phyloP scores from a whole-genome alignment of 2,113 vertebrate species.

The Sinocyclocheilus maitianheensis region DNA sequence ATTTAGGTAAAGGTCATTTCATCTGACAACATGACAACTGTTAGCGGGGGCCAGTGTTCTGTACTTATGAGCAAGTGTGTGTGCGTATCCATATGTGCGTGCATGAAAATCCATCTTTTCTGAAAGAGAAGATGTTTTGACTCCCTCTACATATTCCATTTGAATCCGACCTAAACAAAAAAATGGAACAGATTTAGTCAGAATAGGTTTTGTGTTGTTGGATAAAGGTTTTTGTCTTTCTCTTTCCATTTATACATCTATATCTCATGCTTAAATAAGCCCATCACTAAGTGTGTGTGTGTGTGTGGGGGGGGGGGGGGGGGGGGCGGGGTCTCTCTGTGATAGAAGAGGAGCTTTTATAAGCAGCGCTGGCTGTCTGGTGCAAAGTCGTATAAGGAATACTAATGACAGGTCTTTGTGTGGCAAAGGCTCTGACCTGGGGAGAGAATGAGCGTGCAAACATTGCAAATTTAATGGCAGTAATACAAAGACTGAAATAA shows the following conservation, averaged over 20 bases:
- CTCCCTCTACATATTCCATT: constrained; percentile 36
- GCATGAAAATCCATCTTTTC: constrained; percentile 21
- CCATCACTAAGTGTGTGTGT: constrained; percentile 42
- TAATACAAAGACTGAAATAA: constrained; percentile 13
- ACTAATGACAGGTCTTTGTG: constrained; percentile 54
- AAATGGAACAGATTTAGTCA: constrained; percentile 38
- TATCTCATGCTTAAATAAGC: constrained; percentile 60
- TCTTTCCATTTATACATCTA: constrained; percentile 55
- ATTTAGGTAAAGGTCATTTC: constrained; percentile 53
- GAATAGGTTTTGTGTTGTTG: constrained; percentile 47
- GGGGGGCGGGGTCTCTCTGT: background rate
- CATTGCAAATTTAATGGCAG: constrained; percentile 24
- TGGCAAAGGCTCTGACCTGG: constrained; percentile 49
- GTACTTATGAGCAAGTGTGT: constrained; percentile 46
- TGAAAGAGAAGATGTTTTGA: constrained; percentile 37
- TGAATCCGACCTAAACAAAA: constrained; percentile 39
- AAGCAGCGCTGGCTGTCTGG: constrained; percentile 48
- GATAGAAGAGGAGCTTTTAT: constrained; percentile 51
- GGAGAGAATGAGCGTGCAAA: constrained; percentile 20
- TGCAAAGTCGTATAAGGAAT: constrained; percentile 48
- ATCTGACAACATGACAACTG: constrained; percentile 46
- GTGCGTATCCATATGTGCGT: constrained; percentile 1
- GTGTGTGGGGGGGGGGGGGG: background rate
- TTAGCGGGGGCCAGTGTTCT: constrained; percentile 41
- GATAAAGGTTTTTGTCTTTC: constrained; percentile 55